Evolutionary conservation across 1,140 invertebrate species (phyloP).

Genomic region (Eumaeus atala): DNA sequence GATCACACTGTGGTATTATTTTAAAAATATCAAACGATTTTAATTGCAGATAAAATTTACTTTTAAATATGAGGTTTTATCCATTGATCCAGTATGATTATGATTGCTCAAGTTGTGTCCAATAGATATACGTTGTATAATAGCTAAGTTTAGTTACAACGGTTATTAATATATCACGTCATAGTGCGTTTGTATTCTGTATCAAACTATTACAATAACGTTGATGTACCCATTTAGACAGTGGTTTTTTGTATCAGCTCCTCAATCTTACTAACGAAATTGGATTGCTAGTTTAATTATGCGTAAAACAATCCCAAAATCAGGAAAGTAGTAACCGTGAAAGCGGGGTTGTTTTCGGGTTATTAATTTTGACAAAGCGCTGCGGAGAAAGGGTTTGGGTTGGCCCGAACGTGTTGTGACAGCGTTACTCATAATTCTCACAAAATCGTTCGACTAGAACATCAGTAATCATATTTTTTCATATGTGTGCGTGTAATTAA

Average conservation of each 20-base stretch:
- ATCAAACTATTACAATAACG: no score
- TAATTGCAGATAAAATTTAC: no score
- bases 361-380: slow-evolving; percentile 70
- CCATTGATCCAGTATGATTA: no score
- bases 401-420: slow-evolving; percentile 57
- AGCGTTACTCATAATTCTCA: slow-evolving; percentile 26
- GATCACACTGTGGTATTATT: no score
- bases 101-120: no score
- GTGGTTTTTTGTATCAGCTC: slow-evolving; percentile 25
- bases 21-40: no score
- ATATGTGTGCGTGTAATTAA: background rate
- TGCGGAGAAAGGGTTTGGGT: slow-evolving; percentile 56
- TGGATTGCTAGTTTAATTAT: slow-evolving; percentile 68
- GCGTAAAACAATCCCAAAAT: slow-evolving; percentile 70
- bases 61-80: no score
- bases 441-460: slow-evolving; percentile 21
- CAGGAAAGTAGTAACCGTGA: slow-evolving; percentile 53
- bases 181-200: no score
- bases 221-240: background rate
- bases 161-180: no score
- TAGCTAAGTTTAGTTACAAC: no score
- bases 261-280: slow-evolving; percentile 61
- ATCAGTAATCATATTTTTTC: slow-evolving; percentile 20
- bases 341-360: slow-evolving; percentile 53
- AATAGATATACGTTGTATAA: no score